These are phyloP conservation scores for Kuschelorhynchus macadamiae DNA, from an alignment of 2,888 invertebrate species.

Conservation along the genomic window DNA sequence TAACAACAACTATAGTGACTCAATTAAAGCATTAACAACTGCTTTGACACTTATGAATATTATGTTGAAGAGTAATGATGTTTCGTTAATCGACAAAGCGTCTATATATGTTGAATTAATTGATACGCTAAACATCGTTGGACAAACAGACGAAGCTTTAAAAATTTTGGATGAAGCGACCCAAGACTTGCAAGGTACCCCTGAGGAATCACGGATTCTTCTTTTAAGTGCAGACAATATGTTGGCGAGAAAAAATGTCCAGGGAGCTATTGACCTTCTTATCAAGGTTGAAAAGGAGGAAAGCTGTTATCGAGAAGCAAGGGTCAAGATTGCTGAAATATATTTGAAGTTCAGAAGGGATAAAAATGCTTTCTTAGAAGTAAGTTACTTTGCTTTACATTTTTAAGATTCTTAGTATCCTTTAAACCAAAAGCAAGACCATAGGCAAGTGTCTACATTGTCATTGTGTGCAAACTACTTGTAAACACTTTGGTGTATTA, in stretches of 20 bases:
- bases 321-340: slow-evolving; percentile 89
- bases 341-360: slow-evolving; percentile 90
- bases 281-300: slow-evolving; percentile 84
- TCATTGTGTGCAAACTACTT: no score
- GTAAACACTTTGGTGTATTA: no score
- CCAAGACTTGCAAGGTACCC: slow-evolving; percentile 80
- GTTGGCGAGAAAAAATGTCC: slow-evolving; percentile 84
- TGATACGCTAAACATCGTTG: slow-evolving; percentile 79
- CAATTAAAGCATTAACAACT: slow-evolving; percentile 81
- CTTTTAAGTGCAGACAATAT: slow-evolving; percentile 90
- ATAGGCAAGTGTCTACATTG: no score
- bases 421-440: no score
- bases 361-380: slow-evolving; percentile 84
- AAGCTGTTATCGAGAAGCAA: slow-evolving; percentile 86
- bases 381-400: slow-evolving; percentile 3
- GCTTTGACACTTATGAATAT: slow-evolving; percentile 79
- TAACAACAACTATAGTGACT: slow-evolving; percentile 76
- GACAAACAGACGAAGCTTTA: slow-evolving; percentile 84
- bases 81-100: slow-evolving; percentile 83
- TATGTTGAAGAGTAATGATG: slow-evolving; percentile 66
- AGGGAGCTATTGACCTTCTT: slow-evolving; percentile 85
- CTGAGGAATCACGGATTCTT: slow-evolving; percentile 87
- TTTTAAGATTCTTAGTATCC: neutral
- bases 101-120: slow-evolving; percentile 91
- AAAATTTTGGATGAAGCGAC: slow-evolving; percentile 84